Conservation (phyloP, 2,797 vertebrate genomes). For the Phataginus tetradactyla region DNA sequence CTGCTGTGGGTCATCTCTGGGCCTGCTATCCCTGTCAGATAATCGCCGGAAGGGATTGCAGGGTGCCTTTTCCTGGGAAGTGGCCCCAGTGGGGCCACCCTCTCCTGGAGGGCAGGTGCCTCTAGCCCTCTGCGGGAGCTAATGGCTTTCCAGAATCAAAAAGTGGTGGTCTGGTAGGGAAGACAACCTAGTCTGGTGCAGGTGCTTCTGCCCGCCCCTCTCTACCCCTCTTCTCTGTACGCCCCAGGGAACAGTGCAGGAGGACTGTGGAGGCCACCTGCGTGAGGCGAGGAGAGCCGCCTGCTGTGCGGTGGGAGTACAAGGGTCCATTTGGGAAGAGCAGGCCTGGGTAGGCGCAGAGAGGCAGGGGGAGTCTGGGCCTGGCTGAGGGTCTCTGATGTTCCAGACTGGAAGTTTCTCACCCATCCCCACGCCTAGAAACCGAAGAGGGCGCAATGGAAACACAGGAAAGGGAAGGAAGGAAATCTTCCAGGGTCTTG, state of each 20-base stretch:
- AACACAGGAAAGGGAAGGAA: not conserved
- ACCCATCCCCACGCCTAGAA: not conserved
- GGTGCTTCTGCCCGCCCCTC: not conserved
- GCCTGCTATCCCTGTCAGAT: not conserved
- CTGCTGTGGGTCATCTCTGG: not conserved
- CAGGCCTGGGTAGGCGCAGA: not conserved
- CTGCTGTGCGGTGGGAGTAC: accelerated
- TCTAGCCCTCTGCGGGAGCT: not conserved
- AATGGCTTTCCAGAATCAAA: not conserved
- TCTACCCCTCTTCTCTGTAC: not conserved
- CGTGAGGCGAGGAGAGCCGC: not conserved
- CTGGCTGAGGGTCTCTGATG: not conserved
- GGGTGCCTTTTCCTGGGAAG: not conserved
- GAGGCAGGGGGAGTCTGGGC: not conserved
- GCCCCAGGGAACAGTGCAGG: not conserved
- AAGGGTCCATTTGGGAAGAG: not conserved
- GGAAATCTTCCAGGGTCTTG: too few species aligned
- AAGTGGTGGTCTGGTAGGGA: not conserved
- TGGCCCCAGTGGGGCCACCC: too few species aligned
- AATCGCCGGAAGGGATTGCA: not conserved
- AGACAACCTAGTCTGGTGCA: not conserved
- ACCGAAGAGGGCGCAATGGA: not conserved
- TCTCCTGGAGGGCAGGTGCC: not conserved
- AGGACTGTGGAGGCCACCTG: not conserved
- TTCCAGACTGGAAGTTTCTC: not conserved